Evolutionary conservation across 1,140 invertebrate species (phyloP).

Genomic region (Drosophila eugracilis): DNA sequence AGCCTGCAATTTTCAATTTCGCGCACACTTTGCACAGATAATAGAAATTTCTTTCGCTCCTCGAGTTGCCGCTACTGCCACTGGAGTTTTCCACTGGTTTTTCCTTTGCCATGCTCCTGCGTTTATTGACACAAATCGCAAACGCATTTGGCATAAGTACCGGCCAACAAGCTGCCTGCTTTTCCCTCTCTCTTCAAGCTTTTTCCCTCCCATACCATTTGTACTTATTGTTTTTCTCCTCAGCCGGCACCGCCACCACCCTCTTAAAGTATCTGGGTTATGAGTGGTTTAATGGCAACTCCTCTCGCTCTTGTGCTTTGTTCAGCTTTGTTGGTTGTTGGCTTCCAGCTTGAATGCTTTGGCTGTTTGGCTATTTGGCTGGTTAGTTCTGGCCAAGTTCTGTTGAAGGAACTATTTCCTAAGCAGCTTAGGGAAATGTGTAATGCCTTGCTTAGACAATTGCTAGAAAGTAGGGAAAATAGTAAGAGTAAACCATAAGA

Average conservation of each 20-base stretch:
- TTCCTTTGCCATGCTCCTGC: slow-evolving; percentile 14
- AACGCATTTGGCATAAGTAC: slow-evolving; percentile 82
- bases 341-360: slow-evolving; percentile 17
- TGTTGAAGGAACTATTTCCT: slow-evolving; percentile 45
- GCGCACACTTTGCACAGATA: slow-evolving; percentile 81
- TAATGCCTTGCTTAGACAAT: slow-evolving; percentile 42
- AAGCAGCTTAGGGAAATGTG: slow-evolving; percentile 41
- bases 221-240: slow-evolving; percentile 50
- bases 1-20: slow-evolving; percentile 78
- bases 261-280: slow-evolving; percentile 68
- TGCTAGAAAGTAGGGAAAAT: slow-evolving; percentile 1
- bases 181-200: background rate
- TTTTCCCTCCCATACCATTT: slow-evolving; percentile 4
- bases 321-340: slow-evolving; percentile 36
- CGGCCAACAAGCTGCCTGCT: slow-evolving; percentile 51
- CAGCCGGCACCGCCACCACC: background rate
- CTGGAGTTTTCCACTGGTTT: slow-evolving; percentile 12
- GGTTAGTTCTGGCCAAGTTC: slow-evolving; percentile 41
- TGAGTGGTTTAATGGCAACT: slow-evolving; percentile 78
- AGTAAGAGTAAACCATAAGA: background rate
- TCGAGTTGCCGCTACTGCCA: slow-evolving; percentile 23
- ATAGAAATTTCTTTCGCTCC: slow-evolving; percentile 77
- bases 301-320: slow-evolving; percentile 53
- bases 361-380: slow-evolving; percentile 1
- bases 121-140: slow-evolving; percentile 82